Evolutionary conservation across 2,888 invertebrate species (phyloP), one percentile per base, ranked within the genome.

Genomic region (Scrobipalpa costella): DNA sequence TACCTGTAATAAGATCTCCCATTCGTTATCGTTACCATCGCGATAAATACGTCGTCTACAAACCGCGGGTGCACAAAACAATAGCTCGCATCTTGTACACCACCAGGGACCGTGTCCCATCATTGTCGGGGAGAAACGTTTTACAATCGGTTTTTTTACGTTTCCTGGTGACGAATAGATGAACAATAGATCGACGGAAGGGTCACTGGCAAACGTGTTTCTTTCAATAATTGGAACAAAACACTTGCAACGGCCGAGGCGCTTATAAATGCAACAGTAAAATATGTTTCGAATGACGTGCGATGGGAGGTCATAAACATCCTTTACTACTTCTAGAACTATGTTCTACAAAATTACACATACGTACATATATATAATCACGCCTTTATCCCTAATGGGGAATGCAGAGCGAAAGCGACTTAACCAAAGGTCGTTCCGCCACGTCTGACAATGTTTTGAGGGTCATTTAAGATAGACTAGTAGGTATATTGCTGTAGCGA

Each of bases 171-270:
- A 49, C 17, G 49, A 60, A 33, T 7, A 27, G 27, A 27, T 27
- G 52, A 34, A 60, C 60, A 60, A 60, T 33, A 60, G 60, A 2
- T 44, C 15, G 21, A 40, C 11, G 59, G 59, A 60, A 60, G 60
- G 60, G 60, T 60, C 60, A 60, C 47, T 33, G 34, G 34, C 60
- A 60, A 59, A 59, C 59, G 21, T 27, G 59, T 59, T 59, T 38
- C 13, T 21, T 27, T 21, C 44, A 59, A 50, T 50, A 61, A 61
- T 61, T 61, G 61, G 19, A 52, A 61, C 61, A 38, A 61, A 52
- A 59, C 55, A 50, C 50, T 59, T 61, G 61, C 61, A 52, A 61
- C 61, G 61, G 61, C 13, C 11, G 44, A 52, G 27, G 5, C 50
- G 50, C 27, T 21, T 52, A 21, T 21, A 52, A 21, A 13, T 44